Evolutionary conservation across 1,140 invertebrate genomes (phyloP).

Genomic region (Rhynchophorus ferrugineus): DNA sequence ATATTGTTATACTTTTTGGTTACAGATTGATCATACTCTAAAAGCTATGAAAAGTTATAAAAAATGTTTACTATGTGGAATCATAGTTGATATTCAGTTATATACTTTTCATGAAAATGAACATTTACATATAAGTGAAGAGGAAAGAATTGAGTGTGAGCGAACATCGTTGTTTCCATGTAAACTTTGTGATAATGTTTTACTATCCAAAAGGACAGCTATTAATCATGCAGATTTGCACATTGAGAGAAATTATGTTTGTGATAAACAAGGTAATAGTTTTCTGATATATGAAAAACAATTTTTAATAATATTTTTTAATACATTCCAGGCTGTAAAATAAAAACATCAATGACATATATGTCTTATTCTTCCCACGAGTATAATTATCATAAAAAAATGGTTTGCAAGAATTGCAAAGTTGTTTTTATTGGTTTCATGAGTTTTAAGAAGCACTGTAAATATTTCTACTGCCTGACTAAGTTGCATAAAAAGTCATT

Average conservation of each 20-base stretch:
- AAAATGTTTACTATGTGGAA: constrained; percentile 2
- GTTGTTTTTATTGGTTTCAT: neutral
- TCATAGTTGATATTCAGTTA: neutral
- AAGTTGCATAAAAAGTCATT: neutral
- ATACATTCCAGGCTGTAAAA: neutral
- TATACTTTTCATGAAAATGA: neutral
- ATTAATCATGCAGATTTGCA: neutral
- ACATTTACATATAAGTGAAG: neutral
- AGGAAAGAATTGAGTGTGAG: neutral
- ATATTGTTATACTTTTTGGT: too few species aligned
- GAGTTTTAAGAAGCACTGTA: neutral
- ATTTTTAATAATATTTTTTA: neutral
- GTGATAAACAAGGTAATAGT: neutral
- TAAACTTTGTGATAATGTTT: neutral
- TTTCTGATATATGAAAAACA: too few species aligned
- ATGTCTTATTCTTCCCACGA: neutral
- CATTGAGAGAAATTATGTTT: neutral
- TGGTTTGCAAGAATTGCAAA: neutral
- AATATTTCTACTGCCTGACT: neutral
- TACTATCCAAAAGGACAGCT: neutral
- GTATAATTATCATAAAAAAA: neutral
- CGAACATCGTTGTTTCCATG: neutral
- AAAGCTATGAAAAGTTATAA: neutral
- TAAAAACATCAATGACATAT: neutral
- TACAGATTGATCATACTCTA: too few species aligned